Evolutionary conservation across 2,797 vertebrate genomes (phyloP), one percentile per base, ranked within the genome.

Genomic region (Sebastes hubbsi): DNA sequence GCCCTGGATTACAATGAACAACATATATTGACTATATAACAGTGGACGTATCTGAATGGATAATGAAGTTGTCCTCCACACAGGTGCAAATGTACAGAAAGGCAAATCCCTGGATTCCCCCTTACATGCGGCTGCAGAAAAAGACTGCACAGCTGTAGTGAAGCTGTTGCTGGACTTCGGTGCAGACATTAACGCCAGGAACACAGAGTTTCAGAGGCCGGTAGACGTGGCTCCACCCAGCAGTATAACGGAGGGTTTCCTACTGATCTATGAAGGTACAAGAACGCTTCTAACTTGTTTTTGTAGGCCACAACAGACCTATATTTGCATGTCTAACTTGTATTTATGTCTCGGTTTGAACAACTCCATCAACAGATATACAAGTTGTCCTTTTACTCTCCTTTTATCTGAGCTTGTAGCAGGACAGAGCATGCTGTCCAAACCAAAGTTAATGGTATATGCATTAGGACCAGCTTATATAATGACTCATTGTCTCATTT

Each of bases 121-220:
- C 1, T 87, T 99, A 36, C 98, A 99, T 3, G 97, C 96, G 9
- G 98, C 98, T 25, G 97, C 97, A 82, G 96, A 97, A 58, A 96
- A 96, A 75, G 94, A 97, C 92, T 97, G 95, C 87, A 92, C 94
- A 1, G 97, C 97, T 34, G 95, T 97, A 0, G 93, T 97, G 75
- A 97, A 94, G 83, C 92, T 98, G 72, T 94, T 99, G 83, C 93
- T 99, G 77, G 98, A 99, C 77, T 99, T 98, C 84, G 98, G 98
- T 34, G 98, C 98, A 0, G 97, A 99, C 70, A 95, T 97, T 83
- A 98, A 97, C 38, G 96, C 97, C 85, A 97, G 96, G 86, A 98
- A 99, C 86, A 92, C 91, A 58, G 97, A 98, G 56, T 96, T 95
- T 67, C 96, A 97, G 92, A 92, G 97, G 72, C 97, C 98, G 1